phyloP scores from a whole-genome alignment of 2,888 invertebrate genomes.

The Eupithecia abbreviata region DNA sequence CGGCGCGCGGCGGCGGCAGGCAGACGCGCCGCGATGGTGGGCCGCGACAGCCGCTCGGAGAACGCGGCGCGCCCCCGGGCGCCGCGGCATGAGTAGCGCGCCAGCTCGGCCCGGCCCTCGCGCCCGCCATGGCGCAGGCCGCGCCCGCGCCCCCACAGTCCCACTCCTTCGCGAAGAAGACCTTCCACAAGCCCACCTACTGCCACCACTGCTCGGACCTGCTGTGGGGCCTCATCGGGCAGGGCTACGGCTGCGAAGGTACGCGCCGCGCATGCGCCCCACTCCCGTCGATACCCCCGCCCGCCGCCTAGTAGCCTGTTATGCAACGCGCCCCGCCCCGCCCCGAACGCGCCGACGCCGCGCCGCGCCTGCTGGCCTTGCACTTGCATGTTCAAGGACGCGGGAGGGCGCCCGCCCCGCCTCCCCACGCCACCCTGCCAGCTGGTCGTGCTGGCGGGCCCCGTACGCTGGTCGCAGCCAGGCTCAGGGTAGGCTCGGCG shows the following conservation, averaged over 20 bases:
- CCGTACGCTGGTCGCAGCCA: background rate
- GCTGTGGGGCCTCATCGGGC: constrained; percentile 99
- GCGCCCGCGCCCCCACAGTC: constrained; percentile 86
- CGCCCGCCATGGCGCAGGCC: constrained; percentile 84
- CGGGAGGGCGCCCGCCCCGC: constrained; percentile 26
- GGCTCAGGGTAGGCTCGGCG: background rate
- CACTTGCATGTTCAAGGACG: constrained; percentile 60
- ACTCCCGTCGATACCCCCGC: constrained; percentile 72
- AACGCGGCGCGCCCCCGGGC: constrained; percentile 84
- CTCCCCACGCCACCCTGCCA: background rate
- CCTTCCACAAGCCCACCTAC: constrained; percentile 99
- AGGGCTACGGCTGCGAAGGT: constrained; percentile 99
- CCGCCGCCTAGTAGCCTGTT: constrained; percentile 61
- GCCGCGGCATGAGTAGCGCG: constrained; percentile 83
- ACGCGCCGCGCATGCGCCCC: constrained; percentile 81
- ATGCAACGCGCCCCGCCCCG: constrained; percentile 68
- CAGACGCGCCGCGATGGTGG: constrained; percentile 84
- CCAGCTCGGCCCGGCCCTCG: constrained; percentile 81
- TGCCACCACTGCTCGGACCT: constrained; percentile 99
- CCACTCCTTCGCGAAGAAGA: constrained; percentile 99
- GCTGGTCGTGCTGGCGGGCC: constrained; percentile 3
- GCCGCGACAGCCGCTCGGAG: constrained; percentile 84
- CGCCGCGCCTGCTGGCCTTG: constrained; percentile 52
- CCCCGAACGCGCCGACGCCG: constrained; percentile 38
- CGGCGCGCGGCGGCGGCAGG: constrained; percentile 64